Conservation (phyloP, 2,888 invertebrate species). For the Acanthosepion esculentum region DNA sequence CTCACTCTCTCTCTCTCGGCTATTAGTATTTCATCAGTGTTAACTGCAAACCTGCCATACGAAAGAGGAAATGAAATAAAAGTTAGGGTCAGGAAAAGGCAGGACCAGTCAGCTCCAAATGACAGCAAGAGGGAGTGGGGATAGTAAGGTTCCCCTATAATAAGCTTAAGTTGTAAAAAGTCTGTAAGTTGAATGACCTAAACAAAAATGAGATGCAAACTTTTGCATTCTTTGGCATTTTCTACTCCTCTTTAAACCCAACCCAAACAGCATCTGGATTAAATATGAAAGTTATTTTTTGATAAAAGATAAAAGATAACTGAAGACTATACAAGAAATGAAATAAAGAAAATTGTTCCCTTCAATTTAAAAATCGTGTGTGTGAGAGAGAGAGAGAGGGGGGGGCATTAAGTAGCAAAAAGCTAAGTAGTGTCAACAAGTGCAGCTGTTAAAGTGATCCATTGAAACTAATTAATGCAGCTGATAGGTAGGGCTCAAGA, state of each 20-base stretch:
- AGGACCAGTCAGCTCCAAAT: too few relatives aligned
- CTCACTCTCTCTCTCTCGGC: background rate
- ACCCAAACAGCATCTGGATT: background rate
- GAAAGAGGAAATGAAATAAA: background rate
- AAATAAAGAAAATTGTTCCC: background rate
- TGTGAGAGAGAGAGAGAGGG: background rate
- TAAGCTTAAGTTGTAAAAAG: background rate
- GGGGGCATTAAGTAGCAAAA: background rate
- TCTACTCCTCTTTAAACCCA: too few relatives aligned
- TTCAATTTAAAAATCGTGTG: background rate
- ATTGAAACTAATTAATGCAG: background rate
- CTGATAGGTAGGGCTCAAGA: background rate
- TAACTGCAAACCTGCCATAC: background rate
- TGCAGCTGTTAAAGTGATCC: conserved; percentile 33
- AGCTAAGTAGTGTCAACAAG: background rate
- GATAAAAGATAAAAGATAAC: background rate
- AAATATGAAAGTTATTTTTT: background rate
- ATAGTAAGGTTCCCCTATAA: background rate
- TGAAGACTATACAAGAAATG: background rate
- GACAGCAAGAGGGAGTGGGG: background rate
- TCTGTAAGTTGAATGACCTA: background rate
- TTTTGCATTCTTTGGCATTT: background rate
- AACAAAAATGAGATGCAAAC: background rate
- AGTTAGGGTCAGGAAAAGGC: background rate
- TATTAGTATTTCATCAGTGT: background rate